Evolutionary conservation across 2,113 vertebrate genomes (phyloP), one percentile per base, ranked within the genome.

Genomic region (Chiloscyllium plagiosum): DNA sequence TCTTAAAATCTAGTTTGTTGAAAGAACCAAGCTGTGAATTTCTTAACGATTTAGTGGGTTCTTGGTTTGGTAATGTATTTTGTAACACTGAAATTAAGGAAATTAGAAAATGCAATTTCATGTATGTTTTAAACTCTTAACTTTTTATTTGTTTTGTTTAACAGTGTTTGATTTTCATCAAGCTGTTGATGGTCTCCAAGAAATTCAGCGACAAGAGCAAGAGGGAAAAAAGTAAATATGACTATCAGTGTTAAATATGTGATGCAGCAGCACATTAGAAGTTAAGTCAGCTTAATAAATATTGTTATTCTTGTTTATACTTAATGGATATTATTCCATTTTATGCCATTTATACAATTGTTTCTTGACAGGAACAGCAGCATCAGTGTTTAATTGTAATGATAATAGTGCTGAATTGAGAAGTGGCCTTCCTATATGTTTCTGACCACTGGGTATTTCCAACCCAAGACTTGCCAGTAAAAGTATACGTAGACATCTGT

Each of bases 151-250:
- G 96, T 96, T 86, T 70, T 76, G 52, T 96, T 96, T 5, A 47
- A 78, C 97, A 99, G 99, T 99, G 97, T 99, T 99, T 97, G 99
- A 99, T 96, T 99, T 99, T 97, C 99, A 99, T 97, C 99, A 99
- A 97, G 98, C 98, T 2, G 98, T 99, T 8, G 99, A 99, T 66
- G 99, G 99, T 92, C 97, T 99, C 56, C 99, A 99, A 97, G 99
- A 99, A 97, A 98, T 98, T 47, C 98, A 99, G 96, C 98, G 99
- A 96, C 98, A 99, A 97, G 99, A 98, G 3, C 98, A 99, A 96
- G 99, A 99, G 96, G 99, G 99, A 96, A 99, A 99, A 97, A 99
- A 98, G 99, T 99, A 98, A 98, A 97, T 97, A 95, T 96, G 52
- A 66, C 95, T 12, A 2, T 29, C 68, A 52, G 94, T 95, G 94